Evolutionary conservation across 2,888 invertebrate genomes (phyloP), one percentile per base, ranked within the genome.

Genomic region (Andricus curvator): DNA sequence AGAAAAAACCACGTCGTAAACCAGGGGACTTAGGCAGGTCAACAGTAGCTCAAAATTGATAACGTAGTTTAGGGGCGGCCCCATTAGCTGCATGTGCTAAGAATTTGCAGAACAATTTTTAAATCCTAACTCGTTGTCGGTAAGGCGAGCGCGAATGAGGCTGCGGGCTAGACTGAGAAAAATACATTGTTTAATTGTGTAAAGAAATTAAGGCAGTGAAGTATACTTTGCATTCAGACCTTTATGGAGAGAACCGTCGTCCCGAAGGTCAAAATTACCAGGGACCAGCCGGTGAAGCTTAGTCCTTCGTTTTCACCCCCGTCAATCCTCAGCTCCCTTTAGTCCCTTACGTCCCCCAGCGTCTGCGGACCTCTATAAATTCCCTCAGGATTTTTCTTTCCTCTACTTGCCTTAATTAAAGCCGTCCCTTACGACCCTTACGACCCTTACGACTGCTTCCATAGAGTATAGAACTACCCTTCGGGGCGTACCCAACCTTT

Each of bases 381-480:
- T 92, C 91, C 90, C 92, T 87, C 86, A 89, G 88, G 91, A 91
- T 92, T 92, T 92, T 92, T 92, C 91, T 91, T 91, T 91, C 88
- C 91, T 91, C 88, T 89, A 90, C 91, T 91, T 90, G 91, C 91
- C 91, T 92, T 91, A 91, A 91, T 92, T 92, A 92, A 92, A 92
- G 90, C 90, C 89, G 88, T 89, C 89, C 90, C 89, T 87, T 87
- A 84, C 86, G 82, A 86, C 89, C 90, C 89, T 87, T 87, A 84
- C 86, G 82, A 86, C 89, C 88, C 86, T 82, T 88, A 89, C 87
- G 85, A 88, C 86, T 86, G 81, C 85, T 85, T 80, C 87, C 56
- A 74, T 37, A 56, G 74, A 85, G 85, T 85, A 84, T 84, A 82
- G 79, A 78, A 82, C 84, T 83, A 85, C 88, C 88, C 88, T 86